Evolutionary conservation across 1,140 invertebrate species (phyloP).

Genomic region (Zophobas morio): DNA sequence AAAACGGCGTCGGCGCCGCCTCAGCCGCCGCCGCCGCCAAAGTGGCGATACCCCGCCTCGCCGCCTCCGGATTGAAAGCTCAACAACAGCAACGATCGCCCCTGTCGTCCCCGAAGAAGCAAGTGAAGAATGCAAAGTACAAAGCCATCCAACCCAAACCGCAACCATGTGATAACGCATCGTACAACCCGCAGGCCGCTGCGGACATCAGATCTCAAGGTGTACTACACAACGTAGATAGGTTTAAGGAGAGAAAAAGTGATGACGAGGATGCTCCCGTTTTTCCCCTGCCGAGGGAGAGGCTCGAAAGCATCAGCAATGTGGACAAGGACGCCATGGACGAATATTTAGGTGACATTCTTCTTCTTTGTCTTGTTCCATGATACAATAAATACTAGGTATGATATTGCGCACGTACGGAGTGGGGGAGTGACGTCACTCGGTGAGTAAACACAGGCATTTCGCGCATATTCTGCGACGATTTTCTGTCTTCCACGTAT

Average conservation of each 20-base stretch:
- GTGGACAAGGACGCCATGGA: slow-evolving; percentile 84
- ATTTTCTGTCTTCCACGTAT: no score
- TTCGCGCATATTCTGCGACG: no score
- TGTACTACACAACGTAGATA: slow-evolving; percentile 54
- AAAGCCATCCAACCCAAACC: slow-evolving; percentile 71
- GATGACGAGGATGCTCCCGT: slow-evolving; percentile 52
- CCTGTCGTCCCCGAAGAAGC: slow-evolving; percentile 50
- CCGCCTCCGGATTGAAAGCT: slow-evolving; percentile 45
- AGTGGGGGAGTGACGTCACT: no score
- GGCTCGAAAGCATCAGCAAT: slow-evolving; percentile 78
- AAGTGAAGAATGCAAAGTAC: slow-evolving; percentile 66
- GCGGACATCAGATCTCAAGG: slow-evolving; percentile 63
- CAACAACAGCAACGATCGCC: slow-evolving; percentile 53
- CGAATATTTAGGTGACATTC: slow-evolving; percentile 75
- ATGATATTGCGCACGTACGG: no score
- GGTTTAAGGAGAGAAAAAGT: slow-evolving; percentile 58
- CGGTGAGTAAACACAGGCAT: no score
- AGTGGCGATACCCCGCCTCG: slow-evolving; percentile 60
- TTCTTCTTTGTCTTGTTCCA: no score
- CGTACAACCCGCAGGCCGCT: slow-evolving; percentile 62
- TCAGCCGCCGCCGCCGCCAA: slow-evolving; percentile 47
- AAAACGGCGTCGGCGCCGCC: slow-evolving; percentile 30
- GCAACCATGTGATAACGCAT: slow-evolving; percentile 65
- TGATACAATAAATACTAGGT: no score
- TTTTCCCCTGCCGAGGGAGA: slow-evolving; percentile 69